A percentile compares a stretch with the other conserved stretches of the same genome.
phyloP scores from a whole-genome alignment of 2,113 vertebrate species.

The Notechis scutatus region DNA sequence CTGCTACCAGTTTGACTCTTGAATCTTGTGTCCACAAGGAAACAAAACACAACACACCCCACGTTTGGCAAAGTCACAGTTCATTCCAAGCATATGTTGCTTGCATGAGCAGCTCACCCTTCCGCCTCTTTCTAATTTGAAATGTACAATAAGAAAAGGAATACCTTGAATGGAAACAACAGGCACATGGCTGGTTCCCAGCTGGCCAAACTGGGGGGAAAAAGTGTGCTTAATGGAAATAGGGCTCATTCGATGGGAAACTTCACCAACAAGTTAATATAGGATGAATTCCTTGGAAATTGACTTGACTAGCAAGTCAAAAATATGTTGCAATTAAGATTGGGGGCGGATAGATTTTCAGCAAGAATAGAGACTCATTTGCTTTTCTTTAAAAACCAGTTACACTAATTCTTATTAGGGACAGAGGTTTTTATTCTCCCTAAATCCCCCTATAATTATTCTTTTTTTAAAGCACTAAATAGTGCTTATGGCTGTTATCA shows the following conservation, averaged over 20 bases:
- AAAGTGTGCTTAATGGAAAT: neutral
- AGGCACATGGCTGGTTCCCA: neutral
- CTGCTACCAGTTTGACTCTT: neutral
- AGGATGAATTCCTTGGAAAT: neutral
- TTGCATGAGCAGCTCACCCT: neutral
- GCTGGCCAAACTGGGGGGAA: neutral
- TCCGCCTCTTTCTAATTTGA: neutral
- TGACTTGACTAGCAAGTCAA: neutral
- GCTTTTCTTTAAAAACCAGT: neutral
- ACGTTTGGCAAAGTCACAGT: neutral
- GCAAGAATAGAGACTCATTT: neutral
- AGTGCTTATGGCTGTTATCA: neutral
- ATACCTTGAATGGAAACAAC: neutral
- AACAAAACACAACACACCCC: neutral
- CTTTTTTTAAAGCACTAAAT: neutral
- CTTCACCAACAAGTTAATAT: too few species aligned
- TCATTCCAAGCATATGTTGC: neutral
- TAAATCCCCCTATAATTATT: neutral
- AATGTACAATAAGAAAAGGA: neutral
- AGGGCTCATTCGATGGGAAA: neutral
- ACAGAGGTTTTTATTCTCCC: neutral
- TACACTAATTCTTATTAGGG: neutral
- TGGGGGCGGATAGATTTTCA: neutral
- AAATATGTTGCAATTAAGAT: neutral
- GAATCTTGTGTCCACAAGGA: neutral